Evolutionary conservation across 2,888 invertebrate species (phyloP).

Genomic region (Clistopyga incitator): DNA sequence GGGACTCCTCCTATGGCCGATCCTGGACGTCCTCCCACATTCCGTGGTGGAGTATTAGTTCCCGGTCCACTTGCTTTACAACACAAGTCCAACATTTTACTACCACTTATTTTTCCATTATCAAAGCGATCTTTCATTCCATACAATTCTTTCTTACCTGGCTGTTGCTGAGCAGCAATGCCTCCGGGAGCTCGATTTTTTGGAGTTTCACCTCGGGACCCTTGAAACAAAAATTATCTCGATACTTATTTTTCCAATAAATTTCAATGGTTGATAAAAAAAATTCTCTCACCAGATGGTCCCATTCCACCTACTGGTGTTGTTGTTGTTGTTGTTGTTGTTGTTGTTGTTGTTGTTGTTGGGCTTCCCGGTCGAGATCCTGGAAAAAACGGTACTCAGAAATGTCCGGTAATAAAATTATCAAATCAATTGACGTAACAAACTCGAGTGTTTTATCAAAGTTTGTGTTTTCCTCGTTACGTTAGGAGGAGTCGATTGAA

Average conservation of each 20-base stretch:
- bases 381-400: neutral
- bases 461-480: neutral
- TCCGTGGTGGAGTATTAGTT: constrained; percentile 49
- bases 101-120: too few species aligned
- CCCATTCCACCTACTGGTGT: neutral
- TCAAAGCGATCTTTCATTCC: too few species aligned
- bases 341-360: too few species aligned
- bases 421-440: too few species aligned
- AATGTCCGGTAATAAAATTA: too few species aligned
- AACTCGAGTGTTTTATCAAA: too few species aligned
- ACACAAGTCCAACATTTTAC: too few species aligned
- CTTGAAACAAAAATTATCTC: neutral
- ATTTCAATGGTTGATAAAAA: neutral
- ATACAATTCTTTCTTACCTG: constrained; percentile 2
- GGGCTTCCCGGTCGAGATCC: constrained; percentile 37
- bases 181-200: neutral
- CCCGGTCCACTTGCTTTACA: constrained; percentile 45
- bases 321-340: too few species aligned
- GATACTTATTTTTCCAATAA: too few species aligned
- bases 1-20: constrained; percentile 22
- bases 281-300: neutral
- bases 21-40: constrained; percentile 54
- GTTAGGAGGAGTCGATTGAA: neutral
- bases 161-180: constrained; percentile 2
- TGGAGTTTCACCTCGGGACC: neutral